A percentile compares a stretch with the other conserved stretches of the same genome.
Conservation (phyloP, 2,888 invertebrate genomes). For the Polyploca ridens region DNA sequence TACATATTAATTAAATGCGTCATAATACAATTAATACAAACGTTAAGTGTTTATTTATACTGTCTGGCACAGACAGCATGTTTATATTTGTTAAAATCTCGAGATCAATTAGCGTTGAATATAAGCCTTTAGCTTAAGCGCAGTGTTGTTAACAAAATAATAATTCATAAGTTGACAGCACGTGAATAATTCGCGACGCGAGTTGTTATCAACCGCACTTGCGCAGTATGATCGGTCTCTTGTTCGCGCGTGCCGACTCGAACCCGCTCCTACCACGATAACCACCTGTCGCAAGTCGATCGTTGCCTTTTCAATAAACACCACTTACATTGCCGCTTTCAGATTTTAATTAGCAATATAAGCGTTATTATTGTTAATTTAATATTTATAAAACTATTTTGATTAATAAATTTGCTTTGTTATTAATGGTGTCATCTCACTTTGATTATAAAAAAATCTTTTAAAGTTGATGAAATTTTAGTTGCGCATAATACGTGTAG, state of each 20-base stretch:
- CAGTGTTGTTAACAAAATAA: slow-evolving; percentile 68
- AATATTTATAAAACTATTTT: slow-evolving; percentile 8
- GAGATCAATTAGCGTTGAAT: slow-evolving; percentile 47
- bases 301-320: slow-evolving; percentile 30
- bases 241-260: slow-evolving; percentile 70
- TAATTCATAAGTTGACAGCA: slow-evolving; percentile 79
- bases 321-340: slow-evolving; percentile 60
- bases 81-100: not conserved
- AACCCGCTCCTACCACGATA: slow-evolving; percentile 45
- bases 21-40: too few relatives aligned
- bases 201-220: slow-evolving; percentile 74
- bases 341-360: slow-evolving; percentile 31
- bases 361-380: slow-evolving; percentile 20
- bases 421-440: not conserved
- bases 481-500: not conserved
- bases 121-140: slow-evolving; percentile 60
- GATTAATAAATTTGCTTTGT: not conserved
- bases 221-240: slow-evolving; percentile 68
- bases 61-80: not conserved
- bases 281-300: slow-evolving; percentile 30
- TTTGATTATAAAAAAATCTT: not conserved
- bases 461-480: not conserved
- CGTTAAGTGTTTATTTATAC: too few relatives aligned
- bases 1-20: too few relatives aligned
- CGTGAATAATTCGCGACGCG: slow-evolving; percentile 75